These are phyloP conservation scores for Hippasteria phrygiana DNA, from an alignment of 53 echinoderm and acorn worm species.

Conservation along the genomic window DNA sequence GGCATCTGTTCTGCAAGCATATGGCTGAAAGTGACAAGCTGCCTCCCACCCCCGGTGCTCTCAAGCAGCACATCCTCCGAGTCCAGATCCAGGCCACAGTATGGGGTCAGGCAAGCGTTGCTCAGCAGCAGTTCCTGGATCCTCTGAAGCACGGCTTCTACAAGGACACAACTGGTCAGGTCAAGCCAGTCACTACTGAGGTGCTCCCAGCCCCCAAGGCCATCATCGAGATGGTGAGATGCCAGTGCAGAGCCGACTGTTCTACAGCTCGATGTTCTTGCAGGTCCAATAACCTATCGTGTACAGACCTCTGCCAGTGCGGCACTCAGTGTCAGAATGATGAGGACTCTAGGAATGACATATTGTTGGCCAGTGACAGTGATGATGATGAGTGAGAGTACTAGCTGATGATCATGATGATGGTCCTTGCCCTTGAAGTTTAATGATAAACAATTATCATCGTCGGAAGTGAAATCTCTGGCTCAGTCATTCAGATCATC, in stretches of 20 bases:
- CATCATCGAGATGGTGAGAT: slow-evolving; percentile 46
- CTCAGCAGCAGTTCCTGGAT: slow-evolving; percentile 43
- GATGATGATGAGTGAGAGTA: no score
- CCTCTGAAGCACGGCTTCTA: slow-evolving; percentile 64
- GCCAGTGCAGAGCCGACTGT: slow-evolving; percentile 28
- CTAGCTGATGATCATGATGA: no score
- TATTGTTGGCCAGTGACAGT: not conserved
- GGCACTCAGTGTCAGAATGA: slow-evolving; percentile 26
- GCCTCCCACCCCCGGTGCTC: slow-evolving; percentile 49
- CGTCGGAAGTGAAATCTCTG: no score
- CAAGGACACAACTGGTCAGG: slow-evolving; percentile 10
- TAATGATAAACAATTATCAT: no score
- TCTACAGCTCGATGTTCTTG: slow-evolving; percentile 36
- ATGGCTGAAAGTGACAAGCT: slow-evolving; percentile 61
- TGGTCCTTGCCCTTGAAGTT: no score
- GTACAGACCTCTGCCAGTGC: slow-evolving; percentile 47
- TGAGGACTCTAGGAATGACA: no score
- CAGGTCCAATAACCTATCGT: slow-evolving; percentile 31
- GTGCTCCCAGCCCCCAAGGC: slow-evolving; percentile 65
- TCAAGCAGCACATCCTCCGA: slow-evolving; percentile 59
- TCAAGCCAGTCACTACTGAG: slow-evolving; percentile 31
- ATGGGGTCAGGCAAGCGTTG: slow-evolving; percentile 53
- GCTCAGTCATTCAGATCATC: no score
- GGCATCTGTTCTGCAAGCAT: slow-evolving; percentile 66
- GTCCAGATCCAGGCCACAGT: slow-evolving; percentile 55